Base-by-base conservation (phyloP, 1,140 invertebrate genomes). In the Muscidifurax raptorellus region DNA sequence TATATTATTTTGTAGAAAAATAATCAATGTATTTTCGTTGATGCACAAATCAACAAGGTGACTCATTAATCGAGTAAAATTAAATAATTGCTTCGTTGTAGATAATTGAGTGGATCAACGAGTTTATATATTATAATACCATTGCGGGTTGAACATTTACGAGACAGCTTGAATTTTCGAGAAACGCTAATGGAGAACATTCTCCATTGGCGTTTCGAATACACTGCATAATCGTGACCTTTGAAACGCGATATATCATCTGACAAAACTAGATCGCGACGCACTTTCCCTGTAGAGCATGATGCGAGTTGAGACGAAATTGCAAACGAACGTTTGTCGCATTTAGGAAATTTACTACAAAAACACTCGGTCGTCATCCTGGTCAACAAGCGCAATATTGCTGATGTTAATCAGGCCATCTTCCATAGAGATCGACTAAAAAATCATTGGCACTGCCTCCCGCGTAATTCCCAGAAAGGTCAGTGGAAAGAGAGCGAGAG, bases 221-320 rank as follows among this genome's bases (percentile, higher is more conserved):
- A 59, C 28, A 27, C 32, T 74, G 36, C 52, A 64, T 78, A 84
- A 80, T 84, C 47, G 28, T 67, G 83, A 84, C 83, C 77, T 75
- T 40, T 84, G 77, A 75, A 75, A 67, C 71, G 67, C 77, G 44
- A 74, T 84, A 44, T 25, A 84, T 84, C 83, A 75, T 52, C 52
- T 3, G 7, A 18, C 10, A 52, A 80, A 84, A 84, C 78, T 84
- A 84, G 83, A 84, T 75, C 83, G 82, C 76, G 76, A 7, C 76
- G 71, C 77, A 47, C 77, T 80, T 80, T 84, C 36, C 52, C 77
- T 77, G 7, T 12, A 28, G 13, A 36, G 32, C 32, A 40, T 22
- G 71, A 69, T 67, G 52, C 52, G 52, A 52, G 64, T 78, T 40
- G 64, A 44, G 66, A 32, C 59, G 44, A 82, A 64, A 71, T 13